Evolutionary conservation across 1,140 invertebrate species (phyloP), one percentile per base, ranked within the genome.

Genomic region (Trissolcus basalis): DNA sequence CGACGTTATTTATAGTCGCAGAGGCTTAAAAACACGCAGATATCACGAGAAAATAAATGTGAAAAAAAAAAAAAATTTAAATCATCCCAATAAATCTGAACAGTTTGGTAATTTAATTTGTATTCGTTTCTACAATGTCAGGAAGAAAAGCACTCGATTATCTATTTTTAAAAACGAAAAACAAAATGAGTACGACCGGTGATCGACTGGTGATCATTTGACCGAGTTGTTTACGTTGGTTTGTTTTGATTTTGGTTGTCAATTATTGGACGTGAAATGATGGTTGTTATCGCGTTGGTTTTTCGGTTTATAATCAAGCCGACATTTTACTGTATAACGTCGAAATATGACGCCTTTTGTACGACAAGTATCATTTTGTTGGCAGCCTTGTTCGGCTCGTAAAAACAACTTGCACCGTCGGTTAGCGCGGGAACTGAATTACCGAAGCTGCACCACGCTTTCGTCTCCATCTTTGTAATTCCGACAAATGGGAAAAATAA

Each of bases 341-440:
- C 51, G 63, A 71, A n/a, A 61, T 56, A 71, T 63, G 53, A 63
- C 58, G 58, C 58, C 51, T 50, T 63, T 71, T 63, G 39, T 63
- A 58, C 39, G 33, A 33, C 27, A 48, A 9, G 14, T 70, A 8
- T 19, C n/a, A 10, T 32, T 14, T 15, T 14, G 59, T 71, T 71
- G 68, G 51, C 53, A 16, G 10, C 19, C 45, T 27, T 71, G 68
- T 1, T 10, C n/a, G 36, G 4, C 39, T 63, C 43, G 45, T 71
- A 61, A 63, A 63, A 63, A 71, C 58, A 63, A 71, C 67, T 70
- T 27, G 19, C 19, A 16, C n/a, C 59, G 70, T 64, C 55, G 58
- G 63, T 74, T 56, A 74, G 45, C 63, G 61, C 71, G 71, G 63
- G 61, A 74, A 67, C 63, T 74, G 61, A 56, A 54, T 74, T 74